Percentiles rank a stretch among this genome's conserved stretches.
These are phyloP conservation scores for Metacarcinus magister DNA, from an alignment of 2,888 invertebrate genomes.

Conservation along the genomic window DNA sequence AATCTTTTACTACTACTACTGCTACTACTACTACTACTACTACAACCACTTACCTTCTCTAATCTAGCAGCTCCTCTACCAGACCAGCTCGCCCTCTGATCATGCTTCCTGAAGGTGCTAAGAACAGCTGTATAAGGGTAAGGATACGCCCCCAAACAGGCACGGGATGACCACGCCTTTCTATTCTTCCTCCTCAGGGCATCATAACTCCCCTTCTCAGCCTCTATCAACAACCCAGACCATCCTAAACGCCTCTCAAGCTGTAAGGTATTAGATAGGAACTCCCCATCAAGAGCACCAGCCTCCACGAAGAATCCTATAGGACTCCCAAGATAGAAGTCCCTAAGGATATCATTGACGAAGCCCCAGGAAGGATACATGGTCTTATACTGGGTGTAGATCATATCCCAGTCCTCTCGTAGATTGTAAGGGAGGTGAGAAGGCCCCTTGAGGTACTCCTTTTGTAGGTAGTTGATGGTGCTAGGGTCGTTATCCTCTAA, in stretches of 20 bases:
- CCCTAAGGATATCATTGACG: slow-evolving; percentile 71
- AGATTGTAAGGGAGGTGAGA: slow-evolving; percentile 71
- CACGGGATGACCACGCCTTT: slow-evolving; percentile 74
- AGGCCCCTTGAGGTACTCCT: slow-evolving; percentile 71
- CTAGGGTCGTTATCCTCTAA: slow-evolving; percentile 54
- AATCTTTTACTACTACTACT: background rate
- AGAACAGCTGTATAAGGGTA: slow-evolving; percentile 72
- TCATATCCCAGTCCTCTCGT: background rate
- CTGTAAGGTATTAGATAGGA: slow-evolving; percentile 77
- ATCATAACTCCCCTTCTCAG: slow-evolving; percentile 73
- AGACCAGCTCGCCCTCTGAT: background rate
- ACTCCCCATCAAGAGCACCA: slow-evolving; percentile 78
- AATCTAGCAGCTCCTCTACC: slow-evolving; percentile 74
- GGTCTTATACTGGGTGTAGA: slow-evolving; percentile 66
- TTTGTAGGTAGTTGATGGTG: slow-evolving; percentile 23
- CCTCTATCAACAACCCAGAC: slow-evolving; percentile 80
- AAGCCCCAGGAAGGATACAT: slow-evolving; percentile 72
- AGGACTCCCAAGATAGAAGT: slow-evolving; percentile 58
- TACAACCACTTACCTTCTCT: slow-evolving; percentile 60
- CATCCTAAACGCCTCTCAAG: slow-evolving; percentile 73
- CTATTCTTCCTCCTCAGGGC: slow-evolving; percentile 70
- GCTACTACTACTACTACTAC: background rate
- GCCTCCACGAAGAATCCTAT: slow-evolving; percentile 77
- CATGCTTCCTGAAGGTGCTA: slow-evolving; percentile 62
- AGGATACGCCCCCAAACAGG: slow-evolving; percentile 67